These are phyloP conservation scores for Drosophila rhopaloa DNA, from an alignment of 1,140 invertebrate genomes.

Conservation along the genomic window DNA sequence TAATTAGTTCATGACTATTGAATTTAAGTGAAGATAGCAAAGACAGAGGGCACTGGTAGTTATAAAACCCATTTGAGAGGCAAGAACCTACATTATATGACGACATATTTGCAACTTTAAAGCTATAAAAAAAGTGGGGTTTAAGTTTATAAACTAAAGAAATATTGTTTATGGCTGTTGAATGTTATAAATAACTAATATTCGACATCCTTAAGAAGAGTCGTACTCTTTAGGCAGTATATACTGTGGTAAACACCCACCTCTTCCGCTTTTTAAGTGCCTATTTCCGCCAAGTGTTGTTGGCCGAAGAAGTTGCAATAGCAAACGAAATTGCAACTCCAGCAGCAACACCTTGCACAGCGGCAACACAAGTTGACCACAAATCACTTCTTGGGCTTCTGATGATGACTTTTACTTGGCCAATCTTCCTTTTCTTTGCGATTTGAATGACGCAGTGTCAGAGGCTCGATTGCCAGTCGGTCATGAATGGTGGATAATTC, in stretches of 20 bases:
- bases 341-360: neutral
- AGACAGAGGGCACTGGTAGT: constrained; percentile 1
- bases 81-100: no score
- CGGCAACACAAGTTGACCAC: constrained; percentile 20
- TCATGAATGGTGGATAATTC: constrained; percentile 39
- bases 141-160: no score
- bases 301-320: neutral
- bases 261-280: constrained; percentile 35
- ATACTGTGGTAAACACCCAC: constrained; percentile 36
- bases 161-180: no score
- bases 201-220: no score
- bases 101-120: no score
- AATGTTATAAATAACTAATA: no score
- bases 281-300: constrained; percentile 23
- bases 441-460: constrained; percentile 48
- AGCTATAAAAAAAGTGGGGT: no score
- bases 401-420: neutral
- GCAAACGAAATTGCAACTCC: neutral
- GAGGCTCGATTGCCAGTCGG: neutral
- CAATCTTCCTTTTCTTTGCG: neutral
- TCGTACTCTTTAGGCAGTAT: no score
- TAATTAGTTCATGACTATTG: constrained; percentile 50
- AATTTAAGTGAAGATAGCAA: constrained; percentile 20
- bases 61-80: no score
- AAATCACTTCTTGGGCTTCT: constrained; percentile 29